These are phyloP conservation scores for Pachycephus smyrnensis DNA, from an alignment of 2,888 invertebrate species.

Conservation along the genomic window DNA sequence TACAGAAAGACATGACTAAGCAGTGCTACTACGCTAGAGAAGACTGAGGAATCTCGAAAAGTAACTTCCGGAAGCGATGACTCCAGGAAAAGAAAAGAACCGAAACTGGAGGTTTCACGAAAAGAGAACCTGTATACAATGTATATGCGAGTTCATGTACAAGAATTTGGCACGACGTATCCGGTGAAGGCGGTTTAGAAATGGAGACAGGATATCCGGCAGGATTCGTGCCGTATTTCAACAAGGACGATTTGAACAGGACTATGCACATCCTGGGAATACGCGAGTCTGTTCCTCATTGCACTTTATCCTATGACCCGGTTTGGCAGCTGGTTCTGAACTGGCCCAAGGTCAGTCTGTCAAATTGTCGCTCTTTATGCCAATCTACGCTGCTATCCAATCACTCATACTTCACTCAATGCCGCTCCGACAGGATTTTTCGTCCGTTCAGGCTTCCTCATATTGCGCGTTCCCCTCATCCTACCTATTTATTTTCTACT, in stretches of 20 bases:
- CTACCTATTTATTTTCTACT: neutral
- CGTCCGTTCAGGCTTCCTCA: neutral
- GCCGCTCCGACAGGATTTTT: neutral
- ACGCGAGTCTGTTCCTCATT: conserved; percentile 6
- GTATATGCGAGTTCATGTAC: neutral
- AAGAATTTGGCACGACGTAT: neutral
- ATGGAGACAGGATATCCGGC: neutral
- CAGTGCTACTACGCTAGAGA: neutral
- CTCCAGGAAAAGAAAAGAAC: conserved; percentile 5
- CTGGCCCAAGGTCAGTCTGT: conserved; percentile 59
- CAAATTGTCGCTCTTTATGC: conserved; percentile 28
- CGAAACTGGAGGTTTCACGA: neutral
- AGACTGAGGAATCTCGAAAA: conserved; percentile 6
- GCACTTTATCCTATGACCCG: conserved; percentile 21
- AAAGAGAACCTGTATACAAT: neutral
- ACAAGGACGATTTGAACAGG: neutral
- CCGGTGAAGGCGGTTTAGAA: neutral
- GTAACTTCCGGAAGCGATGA: conserved; percentile 10
- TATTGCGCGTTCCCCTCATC: neutral
- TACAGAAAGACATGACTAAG: neutral
- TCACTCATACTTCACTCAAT: conserved; percentile 2
- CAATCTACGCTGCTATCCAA: conserved; percentile 7
- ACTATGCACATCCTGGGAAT: neutral
- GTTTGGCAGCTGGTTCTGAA: conserved; percentile 40
- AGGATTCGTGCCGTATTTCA: neutral